Evolutionary conservation across 2,888 invertebrate species (phyloP), one percentile per base, ranked within the genome.

Genomic region (Agrochola litura): DNA sequence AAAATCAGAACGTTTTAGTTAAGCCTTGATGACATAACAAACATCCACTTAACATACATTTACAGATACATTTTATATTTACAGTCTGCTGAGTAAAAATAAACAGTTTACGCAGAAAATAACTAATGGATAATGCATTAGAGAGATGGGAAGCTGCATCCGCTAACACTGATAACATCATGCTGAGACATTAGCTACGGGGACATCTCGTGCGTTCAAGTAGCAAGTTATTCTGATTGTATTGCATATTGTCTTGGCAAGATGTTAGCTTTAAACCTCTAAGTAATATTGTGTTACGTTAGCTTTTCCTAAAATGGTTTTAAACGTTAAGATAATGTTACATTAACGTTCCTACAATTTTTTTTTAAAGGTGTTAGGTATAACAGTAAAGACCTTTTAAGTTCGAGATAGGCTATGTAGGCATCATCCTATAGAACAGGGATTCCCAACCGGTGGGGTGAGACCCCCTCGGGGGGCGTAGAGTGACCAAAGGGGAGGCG

Each of bases 181-280:
- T 56, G 61, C 61, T 66, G 69, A 25, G 84, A 84, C 49, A 69
- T 56, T 49, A 60, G 30, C 14, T n/a, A 65, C 14, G 16, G 43
- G n/a, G 54, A 56, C 30, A 54, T 63, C 6, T 56, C 58, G 2
- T 14, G 63, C 41, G 22, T n/a, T 49, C 30, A 37, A 22, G 30
- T 63, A 25, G 63, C 14, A 52, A 30, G 30, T 22, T 83, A 67
- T 64, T 78, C 46, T 43, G n/a, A 67, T 77, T 63, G 30, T 56
- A 77, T 67, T 67, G 83, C 83, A 52, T 67, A 83, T 77, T 63
- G 37, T 83, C n/a, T 82, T 82, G 83, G 65, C 77, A 54, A n/a
- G 22, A 22, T 30, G 4, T 63, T 25, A 49, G 5, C 2, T 81
- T 61, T 49, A 25, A 65, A 65, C n/a, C 6, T 49, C 19, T 49